Evolutionary conservation across 2,797 vertebrate genomes (phyloP), one percentile per base, ranked within the genome.

Genomic region (Peromyscus attwateri): DNA sequence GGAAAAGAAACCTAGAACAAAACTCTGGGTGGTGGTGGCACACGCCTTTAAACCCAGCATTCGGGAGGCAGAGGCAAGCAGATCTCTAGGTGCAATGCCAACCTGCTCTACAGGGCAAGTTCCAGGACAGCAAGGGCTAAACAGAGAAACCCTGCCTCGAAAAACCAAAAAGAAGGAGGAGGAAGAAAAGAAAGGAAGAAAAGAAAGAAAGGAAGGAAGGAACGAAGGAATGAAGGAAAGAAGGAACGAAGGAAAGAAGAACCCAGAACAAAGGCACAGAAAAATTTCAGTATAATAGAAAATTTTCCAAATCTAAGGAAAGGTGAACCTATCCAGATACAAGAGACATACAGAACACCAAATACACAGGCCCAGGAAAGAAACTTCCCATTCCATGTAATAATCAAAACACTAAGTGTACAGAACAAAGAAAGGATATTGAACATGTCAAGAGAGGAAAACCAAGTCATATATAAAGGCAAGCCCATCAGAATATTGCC

Each of bases 251-350:
- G 9, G 14, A 3, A 29, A 49, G 43, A 3, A 43, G 11, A 52
- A 52, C 49, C 52, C 52, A 52, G 52, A 52, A 52, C 52, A 60
- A 37, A 73, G 70, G 12, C 79, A 37, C 12, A 57, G n/a, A 57
- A 81, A 81, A 37, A 43, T 82, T 82, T 83, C 60, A 29, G 62
- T 29, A 83, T 31, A 83, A 62, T 62, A 82, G n/a, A 82, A 82
- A 40, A 17, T 82, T 82, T 29, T 21, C 57, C 13, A 82, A 82
- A 62, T 82, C 23, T 62, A 82, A 62, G 55, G n/a, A 40, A 82
- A 62, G 25, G 40, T 60, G 60, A 17, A 82, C 23, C 23, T 62
- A 82, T 82, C 55, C 40, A 60, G 6, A 7, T 62, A 62, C 23
- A 62, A 60, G n/a, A 60, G n/a, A 37, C 25, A 60, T 60, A 40